A percentile compares a stretch with the other conserved stretches of the same genome.
These are phyloP conservation scores for Psittacula cyanocephala DNA, from an alignment of 2,113 vertebrate species.

Conservation along the genomic window DNA sequence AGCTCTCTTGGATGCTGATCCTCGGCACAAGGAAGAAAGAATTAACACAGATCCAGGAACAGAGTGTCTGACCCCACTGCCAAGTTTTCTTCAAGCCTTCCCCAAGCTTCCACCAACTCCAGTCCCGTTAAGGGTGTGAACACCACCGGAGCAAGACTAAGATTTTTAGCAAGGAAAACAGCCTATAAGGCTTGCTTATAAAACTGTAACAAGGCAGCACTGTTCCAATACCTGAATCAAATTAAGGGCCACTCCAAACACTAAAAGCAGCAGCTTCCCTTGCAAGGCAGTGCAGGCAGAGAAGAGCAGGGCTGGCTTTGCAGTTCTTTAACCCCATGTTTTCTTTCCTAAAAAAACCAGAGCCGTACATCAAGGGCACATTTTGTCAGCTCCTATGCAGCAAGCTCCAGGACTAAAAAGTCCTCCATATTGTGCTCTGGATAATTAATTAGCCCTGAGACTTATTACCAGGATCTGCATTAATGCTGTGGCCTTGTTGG, in stretches of 20 bases:
- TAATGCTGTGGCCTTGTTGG: neutral
- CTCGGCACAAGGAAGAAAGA: accelerated
- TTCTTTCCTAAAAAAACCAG: neutral
- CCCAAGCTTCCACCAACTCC: neutral
- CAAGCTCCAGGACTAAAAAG: neutral
- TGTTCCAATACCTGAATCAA: neutral
- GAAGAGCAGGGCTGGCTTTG: neutral
- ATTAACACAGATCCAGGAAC: neutral
- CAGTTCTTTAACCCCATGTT: neutral
- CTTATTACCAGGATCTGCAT: neutral
- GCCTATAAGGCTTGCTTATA: neutral
- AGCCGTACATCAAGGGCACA: accelerated
- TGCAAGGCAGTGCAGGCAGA: neutral
- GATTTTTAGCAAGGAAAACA: neutral
- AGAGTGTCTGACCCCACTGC: neutral
- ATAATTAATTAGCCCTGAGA: neutral
- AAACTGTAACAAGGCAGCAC: slow-evolving; percentile 1
- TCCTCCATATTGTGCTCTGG: neutral
- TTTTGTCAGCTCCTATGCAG: neutral
- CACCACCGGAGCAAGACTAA: neutral
- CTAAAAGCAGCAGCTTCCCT: neutral
- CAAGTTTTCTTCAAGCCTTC: neutral
- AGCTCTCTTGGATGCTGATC: neutral
- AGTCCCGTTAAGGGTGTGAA: neutral
- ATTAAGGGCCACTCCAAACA: neutral